Conservation (phyloP, 1,140 invertebrate species). For the Idris sp. region DNA sequence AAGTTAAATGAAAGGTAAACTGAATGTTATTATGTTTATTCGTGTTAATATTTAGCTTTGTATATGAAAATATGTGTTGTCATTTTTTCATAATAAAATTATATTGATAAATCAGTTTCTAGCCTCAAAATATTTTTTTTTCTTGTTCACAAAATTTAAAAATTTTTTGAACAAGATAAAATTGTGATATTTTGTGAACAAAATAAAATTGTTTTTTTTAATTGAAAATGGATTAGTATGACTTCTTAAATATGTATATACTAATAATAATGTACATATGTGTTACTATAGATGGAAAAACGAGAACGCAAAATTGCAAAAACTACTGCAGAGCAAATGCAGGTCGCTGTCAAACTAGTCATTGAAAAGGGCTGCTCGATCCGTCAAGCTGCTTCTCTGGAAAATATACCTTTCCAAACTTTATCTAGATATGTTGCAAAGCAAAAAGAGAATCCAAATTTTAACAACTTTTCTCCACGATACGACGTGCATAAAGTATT, state of each 20-base stretch:
- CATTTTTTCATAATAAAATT: no score
- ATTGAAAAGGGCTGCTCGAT: slow-evolving; percentile 20
- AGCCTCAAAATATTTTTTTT: no score
- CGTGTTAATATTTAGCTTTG: no score
- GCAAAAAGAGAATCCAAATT: slow-evolving; percentile 6
- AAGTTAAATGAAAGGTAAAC: no score
- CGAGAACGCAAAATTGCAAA: slow-evolving; percentile 33
- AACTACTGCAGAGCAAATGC: slow-evolving; percentile 18
- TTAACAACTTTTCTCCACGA: not conserved
- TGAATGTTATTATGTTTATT: no score
- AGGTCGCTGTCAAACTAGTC: slow-evolving; percentile 18
- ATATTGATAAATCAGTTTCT: no score
- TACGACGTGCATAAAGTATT: slow-evolving; percentile 33
- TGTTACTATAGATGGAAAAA: slow-evolving; percentile 51
- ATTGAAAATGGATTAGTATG: not conserved
- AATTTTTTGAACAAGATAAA: no score
- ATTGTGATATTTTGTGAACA: no score
- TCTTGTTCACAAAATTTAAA: no score
- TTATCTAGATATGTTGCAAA: slow-evolving; percentile 21
- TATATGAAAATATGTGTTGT: no score
- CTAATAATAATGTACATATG: not conserved
- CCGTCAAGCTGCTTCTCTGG: slow-evolving; percentile 8
- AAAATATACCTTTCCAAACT: slow-evolving; percentile 23
- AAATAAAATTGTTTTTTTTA: no score
- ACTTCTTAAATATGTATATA: slow-evolving; percentile 1